A percentile compares a stretch with the other conserved stretches of the same genome.
phyloP scores from a whole-genome alignment of 2,888 invertebrate genomes.

The Celastrina argiolus region DNA sequence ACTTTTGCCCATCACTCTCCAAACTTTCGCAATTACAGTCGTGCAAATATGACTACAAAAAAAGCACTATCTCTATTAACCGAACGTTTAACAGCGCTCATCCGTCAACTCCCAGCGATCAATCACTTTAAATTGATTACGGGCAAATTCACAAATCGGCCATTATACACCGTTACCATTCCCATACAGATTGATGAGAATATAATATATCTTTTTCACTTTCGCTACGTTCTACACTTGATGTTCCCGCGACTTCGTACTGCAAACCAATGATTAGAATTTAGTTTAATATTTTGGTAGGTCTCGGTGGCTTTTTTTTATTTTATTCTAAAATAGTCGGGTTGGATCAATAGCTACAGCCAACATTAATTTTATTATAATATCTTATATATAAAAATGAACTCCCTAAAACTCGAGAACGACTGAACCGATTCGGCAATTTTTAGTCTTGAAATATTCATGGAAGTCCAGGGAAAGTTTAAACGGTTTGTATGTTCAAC shows the following conservation, averaged over 20 bases:
- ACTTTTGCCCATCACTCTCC: not conserved
- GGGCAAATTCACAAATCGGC: not conserved
- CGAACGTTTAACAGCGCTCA: not conserved
- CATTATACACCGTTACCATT: conserved; percentile 25
- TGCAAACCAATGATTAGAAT: too few relatives aligned
- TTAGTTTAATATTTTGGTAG: too few relatives aligned
- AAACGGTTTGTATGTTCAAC: too few relatives aligned
- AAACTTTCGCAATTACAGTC: not conserved
- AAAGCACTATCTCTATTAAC: not conserved
- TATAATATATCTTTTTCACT: conserved; percentile 31
- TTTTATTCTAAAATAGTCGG: too few relatives aligned
- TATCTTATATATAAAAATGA: too few relatives aligned
- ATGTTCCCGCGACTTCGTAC: not conserved
- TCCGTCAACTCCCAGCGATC: conserved; percentile 21
- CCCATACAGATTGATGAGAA: conserved; percentile 31
- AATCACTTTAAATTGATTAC: conserved; percentile 26
- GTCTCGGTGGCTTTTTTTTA: too few relatives aligned
- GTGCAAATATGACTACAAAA: not conserved
- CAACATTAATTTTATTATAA: too few relatives aligned
- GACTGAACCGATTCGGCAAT: too few relatives aligned
- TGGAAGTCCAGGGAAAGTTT: too few relatives aligned
- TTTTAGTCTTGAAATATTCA: too few relatives aligned
- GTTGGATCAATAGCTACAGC: too few relatives aligned
- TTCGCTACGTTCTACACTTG: conserved; percentile 29
- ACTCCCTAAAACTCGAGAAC: too few relatives aligned